These are phyloP conservation scores for Caenorhabditis sp. DNA, from an alignment of 2,888 invertebrate genomes.

Conservation along the genomic window DNA sequence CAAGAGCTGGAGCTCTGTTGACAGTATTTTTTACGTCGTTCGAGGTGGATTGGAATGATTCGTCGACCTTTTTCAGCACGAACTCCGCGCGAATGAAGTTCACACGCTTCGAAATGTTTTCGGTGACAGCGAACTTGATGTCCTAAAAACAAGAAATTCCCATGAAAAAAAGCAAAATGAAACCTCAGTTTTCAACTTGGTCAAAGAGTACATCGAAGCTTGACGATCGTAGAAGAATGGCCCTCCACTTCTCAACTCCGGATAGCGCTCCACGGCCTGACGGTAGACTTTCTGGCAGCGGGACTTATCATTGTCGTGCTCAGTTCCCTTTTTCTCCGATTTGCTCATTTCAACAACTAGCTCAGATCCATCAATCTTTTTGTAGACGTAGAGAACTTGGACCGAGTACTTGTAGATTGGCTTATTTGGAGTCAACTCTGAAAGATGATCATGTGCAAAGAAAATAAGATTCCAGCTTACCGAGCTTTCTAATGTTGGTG, in stretches of 20 bases:
- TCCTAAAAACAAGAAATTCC: neutral
- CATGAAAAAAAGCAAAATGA: neutral
- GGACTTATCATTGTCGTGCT: slow-evolving; percentile 38
- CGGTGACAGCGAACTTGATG: slow-evolving; percentile 17
- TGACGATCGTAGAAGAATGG: slow-evolving; percentile 50
- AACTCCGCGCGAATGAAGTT: slow-evolving; percentile 45
- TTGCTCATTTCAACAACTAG: slow-evolving; percentile 30
- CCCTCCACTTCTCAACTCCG: slow-evolving; percentile 18
- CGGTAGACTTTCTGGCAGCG: slow-evolving; percentile 38
- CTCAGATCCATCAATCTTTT: slow-evolving; percentile 21
- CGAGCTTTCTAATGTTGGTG: slow-evolving; percentile 35
- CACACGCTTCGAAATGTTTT: slow-evolving; percentile 16
- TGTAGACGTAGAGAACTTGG: slow-evolving; percentile 23
- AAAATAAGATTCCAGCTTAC: slow-evolving; percentile 12
- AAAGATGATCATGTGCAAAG: no score
- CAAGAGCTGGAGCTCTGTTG: slow-evolving; percentile 14
- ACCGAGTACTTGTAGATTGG: slow-evolving; percentile 48
- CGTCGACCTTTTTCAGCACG: slow-evolving; percentile 36
- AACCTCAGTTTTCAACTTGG: slow-evolving; percentile 20
- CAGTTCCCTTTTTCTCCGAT: slow-evolving; percentile 22
- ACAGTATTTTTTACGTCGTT: slow-evolving; percentile 45
- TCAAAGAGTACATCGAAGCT: slow-evolving; percentile 26
- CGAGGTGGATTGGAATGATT: slow-evolving; percentile 45
- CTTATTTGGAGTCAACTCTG: slow-evolving; percentile 15
- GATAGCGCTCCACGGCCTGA: slow-evolving; percentile 14